Percentiles rank a stretch among this genome's conserved stretches.
These are phyloP conservation scores for Poecile montanus DNA, from an alignment of 2,797 vertebrate species.

Conservation along the genomic window DNA sequence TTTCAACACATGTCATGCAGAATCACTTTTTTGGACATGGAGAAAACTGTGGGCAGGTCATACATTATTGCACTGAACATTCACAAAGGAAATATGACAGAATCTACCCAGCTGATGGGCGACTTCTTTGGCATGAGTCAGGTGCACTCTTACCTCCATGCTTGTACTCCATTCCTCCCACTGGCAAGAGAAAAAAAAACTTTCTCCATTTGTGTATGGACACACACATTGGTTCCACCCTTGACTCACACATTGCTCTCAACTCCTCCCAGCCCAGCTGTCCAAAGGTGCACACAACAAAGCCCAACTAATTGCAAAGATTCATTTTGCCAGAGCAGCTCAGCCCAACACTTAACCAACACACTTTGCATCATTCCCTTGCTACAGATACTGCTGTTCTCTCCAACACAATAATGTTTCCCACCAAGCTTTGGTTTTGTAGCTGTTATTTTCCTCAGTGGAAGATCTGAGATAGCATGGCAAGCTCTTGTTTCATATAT, in stretches of 20 bases:
- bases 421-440: neutral
- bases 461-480: neutral
- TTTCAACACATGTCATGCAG: neutral
- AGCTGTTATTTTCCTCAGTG: neutral
- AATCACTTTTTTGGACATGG: neutral
- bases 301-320: neutral
- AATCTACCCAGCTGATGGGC: neutral
- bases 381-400: neutral
- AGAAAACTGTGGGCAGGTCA: neutral
- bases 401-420: neutral
- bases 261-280: neutral
- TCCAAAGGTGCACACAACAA: neutral
- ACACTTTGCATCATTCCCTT: neutral
- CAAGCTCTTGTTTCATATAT: neutral
- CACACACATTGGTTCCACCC: neutral
- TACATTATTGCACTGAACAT: neutral
- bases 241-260: conserved; percentile 14
- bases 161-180: conserved; percentile 8
- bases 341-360: neutral
- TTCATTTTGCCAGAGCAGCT: neutral
- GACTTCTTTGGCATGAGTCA: conserved; percentile 13
- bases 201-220: neutral
- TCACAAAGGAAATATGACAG: conserved; percentile 5
- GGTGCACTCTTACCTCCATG: neutral
- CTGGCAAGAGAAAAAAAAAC: neutral